These are phyloP conservation scores for Dolichomitus sp. DNA, from an alignment of 2,888 invertebrate species.

Conservation along the genomic window DNA sequence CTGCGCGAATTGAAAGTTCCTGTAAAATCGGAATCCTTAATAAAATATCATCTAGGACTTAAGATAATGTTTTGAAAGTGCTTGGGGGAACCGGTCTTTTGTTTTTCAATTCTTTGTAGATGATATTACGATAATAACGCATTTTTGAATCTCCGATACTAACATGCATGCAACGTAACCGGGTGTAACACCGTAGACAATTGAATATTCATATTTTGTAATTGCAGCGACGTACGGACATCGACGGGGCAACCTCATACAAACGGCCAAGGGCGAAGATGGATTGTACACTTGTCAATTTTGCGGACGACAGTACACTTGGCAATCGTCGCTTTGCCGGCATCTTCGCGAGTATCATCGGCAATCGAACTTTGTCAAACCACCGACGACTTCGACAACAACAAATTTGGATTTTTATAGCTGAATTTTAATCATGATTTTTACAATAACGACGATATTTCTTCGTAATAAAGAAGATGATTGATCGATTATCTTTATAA, in stretches of 20 bases:
- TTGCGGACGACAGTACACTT: constrained; percentile 74
- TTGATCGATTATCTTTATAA: constrained; percentile 35
- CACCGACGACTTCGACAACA: constrained; percentile 21
- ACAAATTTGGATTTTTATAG: constrained; percentile 61
- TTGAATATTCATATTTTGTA: constrained; percentile 55
- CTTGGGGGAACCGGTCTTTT: constrained; percentile 13
- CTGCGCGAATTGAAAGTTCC: background rate
- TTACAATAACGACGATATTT: constrained; percentile 3
- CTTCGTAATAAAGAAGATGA: constrained; percentile 53
- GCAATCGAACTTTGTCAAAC: constrained; percentile 56
- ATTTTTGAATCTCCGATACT: constrained; percentile 37
- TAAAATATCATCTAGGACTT: constrained; percentile 15
- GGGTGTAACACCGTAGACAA: constrained; percentile 4
- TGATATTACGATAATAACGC: constrained; percentile 28
- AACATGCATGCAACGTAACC: constrained; percentile 55
- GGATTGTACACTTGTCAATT: constrained; percentile 70
- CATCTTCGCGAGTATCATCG: constrained; percentile 68
- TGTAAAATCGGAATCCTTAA: constrained; percentile 21
- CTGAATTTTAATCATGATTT: constrained; percentile 30
- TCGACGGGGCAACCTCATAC: constrained; percentile 53
- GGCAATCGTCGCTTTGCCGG: constrained; percentile 71
- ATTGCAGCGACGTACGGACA: constrained; percentile 53
- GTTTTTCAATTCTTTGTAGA: constrained; percentile 27
- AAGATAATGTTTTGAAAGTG: constrained; percentile 7
- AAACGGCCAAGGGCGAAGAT: constrained; percentile 61